Evolutionary conservation across 2,888 invertebrate genomes (phyloP), one percentile per base, ranked within the genome.

Genomic region (Nomada flava): DNA sequence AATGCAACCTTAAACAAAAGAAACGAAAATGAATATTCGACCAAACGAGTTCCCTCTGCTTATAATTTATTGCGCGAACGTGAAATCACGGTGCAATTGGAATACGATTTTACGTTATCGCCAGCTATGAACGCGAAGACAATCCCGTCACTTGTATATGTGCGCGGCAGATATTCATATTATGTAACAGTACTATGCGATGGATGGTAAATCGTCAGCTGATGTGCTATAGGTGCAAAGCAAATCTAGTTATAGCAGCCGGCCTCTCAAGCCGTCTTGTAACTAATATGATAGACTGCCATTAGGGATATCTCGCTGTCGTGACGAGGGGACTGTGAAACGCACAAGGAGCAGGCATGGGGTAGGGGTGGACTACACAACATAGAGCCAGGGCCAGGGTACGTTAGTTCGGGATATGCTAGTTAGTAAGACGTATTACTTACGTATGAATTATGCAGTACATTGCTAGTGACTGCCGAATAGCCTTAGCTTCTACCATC

Each of bases 351-450:
- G 73, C 53, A 60, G 69, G 79, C n/a, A 67, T 59, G 26, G 26
- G 73, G 29, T 57, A 20, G 29, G 78, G 23, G 70, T 53, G 67
- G 78, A 71, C 79, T 80, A 68, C 73, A 74, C 77, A 83, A 78
- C 81, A 73, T 55, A 65, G 75, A 69, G 72, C 81, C 81, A 86
- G 74, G 15, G 88, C 84, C 84, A 83, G 86, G 79, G 79, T 82
- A 81, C 86, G 85, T 82, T 85, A 82, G 84, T 80, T 86, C 75
- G 76, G 87, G 82, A 81, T 79, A 76, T 73, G 85, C 84, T 83
- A 84, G 81, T 84, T 88, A 89, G 88, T 90, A 91, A 93, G 92
- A 92, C 91, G 92, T 93, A 93, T 92, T 93, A 92, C 92, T 92
- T 89, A 89, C 89, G 86, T 90, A 91, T 92, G 91, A 92, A 92